Percentiles rank a stretch among this genome's conserved stretches.
phyloP scores from a whole-genome alignment of 1,140 invertebrate genomes.

The Armadillidium nasatum region DNA sequence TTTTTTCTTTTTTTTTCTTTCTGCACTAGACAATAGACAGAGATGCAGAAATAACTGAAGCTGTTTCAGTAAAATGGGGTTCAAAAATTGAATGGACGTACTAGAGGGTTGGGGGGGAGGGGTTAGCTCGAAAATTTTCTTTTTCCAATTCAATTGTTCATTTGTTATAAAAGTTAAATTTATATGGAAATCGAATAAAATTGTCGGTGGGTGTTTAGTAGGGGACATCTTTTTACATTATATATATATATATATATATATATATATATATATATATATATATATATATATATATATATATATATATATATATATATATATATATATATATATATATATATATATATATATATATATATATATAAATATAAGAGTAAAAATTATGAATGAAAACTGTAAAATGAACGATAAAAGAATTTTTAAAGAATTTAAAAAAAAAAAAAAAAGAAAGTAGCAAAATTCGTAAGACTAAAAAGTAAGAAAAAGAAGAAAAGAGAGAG shows the following conservation, averaged over 20 bases:
- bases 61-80: no score
- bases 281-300: conserved; percentile 10
- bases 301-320: conserved; percentile 10
- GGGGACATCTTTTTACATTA: background rate
- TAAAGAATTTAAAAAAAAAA: background rate
- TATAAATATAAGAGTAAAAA: background rate
- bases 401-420: background rate
- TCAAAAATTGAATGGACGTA: no score
- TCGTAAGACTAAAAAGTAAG: background rate
- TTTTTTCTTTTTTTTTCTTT: no score
- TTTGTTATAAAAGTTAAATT: background rate
- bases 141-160: no score
- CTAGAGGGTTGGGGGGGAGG: no score
- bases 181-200: background rate
- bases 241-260: conserved; percentile 26
- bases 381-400: background rate
- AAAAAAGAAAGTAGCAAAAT: background rate
- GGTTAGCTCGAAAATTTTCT: no score
- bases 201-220: no score
- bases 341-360: conserved; percentile 21
- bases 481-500: background rate
- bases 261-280: conserved; percentile 20
- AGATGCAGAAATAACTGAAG: no score
- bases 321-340: conserved; percentile 7
- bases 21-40: no score